Evolutionary conservation across 2,888 invertebrate genomes (phyloP), one percentile per base, ranked within the genome.

Genomic region (Horisme vitalbata): DNA sequence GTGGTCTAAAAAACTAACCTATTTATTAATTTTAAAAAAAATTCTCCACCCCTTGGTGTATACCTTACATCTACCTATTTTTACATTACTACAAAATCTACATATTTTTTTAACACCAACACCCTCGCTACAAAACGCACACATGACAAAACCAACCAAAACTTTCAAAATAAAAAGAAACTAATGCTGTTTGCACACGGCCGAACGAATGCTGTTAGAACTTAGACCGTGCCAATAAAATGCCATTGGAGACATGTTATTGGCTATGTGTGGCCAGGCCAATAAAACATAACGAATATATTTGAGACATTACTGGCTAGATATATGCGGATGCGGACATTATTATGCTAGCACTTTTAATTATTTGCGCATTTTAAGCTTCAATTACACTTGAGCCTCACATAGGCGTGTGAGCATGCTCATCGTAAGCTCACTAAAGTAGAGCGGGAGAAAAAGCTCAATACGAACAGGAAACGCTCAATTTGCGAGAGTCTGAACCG

Each of bases 81-180:
- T 20, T 4, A 8, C 20, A 20, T 23, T 23, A 8, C 0, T 10
- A n/a, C n/a, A 11, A 18, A 11, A 6, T 18, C 32, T 30, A 30
- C 21, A 4, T 15, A n/a, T 6, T 2, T 4, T 18, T 2, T 15
- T 6, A 27, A 35, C 27, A 44, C 58, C 58, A 59, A 59, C 60
- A 63, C 61, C 41, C 30, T 15, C 52, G n/a, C 56, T 52, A 44
- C 55, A 48, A 54, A 56, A 52, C 52, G 35, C 48, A 56, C 64
- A 66, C 65, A 59, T 21, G 44, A 44, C 49, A 39, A 31, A 49
- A 49, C 30, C 7, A 37, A 44, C 11, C 32, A 32, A 37, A 37
- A 10, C n/a, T 15, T 23, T 51, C 39, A 47, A 43, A 33, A 34
- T 51, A 24, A 31, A 33, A 13, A 12, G 23, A 30, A 27, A 23